A percentile compares a stretch with the other conserved stretches of the same genome.
These are phyloP conservation scores for Nemotelus nigrinus DNA, from an alignment of 2,888 invertebrate genomes.

Conservation along the genomic window DNA sequence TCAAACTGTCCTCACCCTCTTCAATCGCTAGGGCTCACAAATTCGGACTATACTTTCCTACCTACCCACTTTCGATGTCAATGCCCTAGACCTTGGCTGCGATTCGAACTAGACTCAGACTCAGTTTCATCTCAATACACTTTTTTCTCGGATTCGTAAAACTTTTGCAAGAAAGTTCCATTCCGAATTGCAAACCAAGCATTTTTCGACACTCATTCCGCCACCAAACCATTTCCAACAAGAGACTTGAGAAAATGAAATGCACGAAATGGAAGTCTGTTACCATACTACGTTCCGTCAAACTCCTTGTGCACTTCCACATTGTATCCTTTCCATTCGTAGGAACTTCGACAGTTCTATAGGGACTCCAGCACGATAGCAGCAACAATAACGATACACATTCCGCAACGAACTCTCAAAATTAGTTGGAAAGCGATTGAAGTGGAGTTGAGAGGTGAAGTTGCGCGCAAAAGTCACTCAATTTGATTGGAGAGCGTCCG, in stretches of 20 bases:
- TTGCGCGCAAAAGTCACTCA: slow-evolving; percentile 42
- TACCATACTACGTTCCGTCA: not conserved
- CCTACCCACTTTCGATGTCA: slow-evolving; percentile 21
- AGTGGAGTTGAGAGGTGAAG: slow-evolving; percentile 28
- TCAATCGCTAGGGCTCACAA: not conserved
- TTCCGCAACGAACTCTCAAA: not conserved
- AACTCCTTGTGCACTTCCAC: not conserved
- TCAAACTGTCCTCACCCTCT: not conserved
- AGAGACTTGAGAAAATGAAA: not conserved
- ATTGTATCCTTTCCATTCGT: not conserved
- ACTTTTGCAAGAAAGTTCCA: not conserved
- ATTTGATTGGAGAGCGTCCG: slow-evolving; percentile 40
- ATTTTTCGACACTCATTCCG: not conserved
- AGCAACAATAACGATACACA: too few species aligned
- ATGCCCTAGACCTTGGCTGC: slow-evolving; percentile 38
- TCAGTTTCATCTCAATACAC: too few species aligned
- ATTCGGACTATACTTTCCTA: not conserved
- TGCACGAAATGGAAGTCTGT: not conserved
- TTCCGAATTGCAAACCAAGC: too few species aligned
- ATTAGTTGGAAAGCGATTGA: slow-evolving; percentile 40
- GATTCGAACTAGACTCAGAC: not conserved
- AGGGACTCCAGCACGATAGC: not conserved
- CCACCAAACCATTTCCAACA: not conserved
- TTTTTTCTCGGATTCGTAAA: not conserved
- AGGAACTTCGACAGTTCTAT: not conserved